Base-by-base conservation (phyloP, 2,888 invertebrate species). In the Protophormia terraenovae region DNA sequence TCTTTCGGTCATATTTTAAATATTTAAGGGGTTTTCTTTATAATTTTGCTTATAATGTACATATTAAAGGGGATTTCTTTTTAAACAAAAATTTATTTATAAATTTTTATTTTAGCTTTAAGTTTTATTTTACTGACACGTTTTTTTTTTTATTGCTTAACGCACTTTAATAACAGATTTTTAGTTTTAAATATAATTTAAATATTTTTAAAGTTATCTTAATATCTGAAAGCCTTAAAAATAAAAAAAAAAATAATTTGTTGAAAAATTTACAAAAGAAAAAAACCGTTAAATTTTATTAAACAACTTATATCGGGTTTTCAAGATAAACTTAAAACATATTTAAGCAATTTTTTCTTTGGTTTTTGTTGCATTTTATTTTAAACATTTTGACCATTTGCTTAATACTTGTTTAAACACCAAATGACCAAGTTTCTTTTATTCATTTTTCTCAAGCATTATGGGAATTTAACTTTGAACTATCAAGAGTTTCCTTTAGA, bases 401-500 rank as follows among this genome's bases (percentile, higher is more conserved):
- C 27, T 14, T 24, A 14, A 14, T 12, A 14, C 24, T 32, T 16
- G 12, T 22, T 24, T 12, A 8, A 14, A 35, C 6, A 8, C 22
- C 12, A 19, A 22, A 50, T 66, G 76, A 45, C 66, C 78, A 71
- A 78, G 60, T 50, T 71, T 60, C 29, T 16, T 29, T n/a, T 8
- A n/a, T 16, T 22, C 41, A 62, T 53, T n/a, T n/a, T n/a, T 29
- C 24, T 27, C 60, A 50, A 27, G 50, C 55, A 66, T 76, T 73
- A 82, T 85, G 85, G 85, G 85, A 85, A 85, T 64, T 78, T 78
- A 85, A 85, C 85, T 85, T 85, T 85, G 82, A 85, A 85, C 85
- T 85, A 82, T 85, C n/a, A n/a, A n/a, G 55, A 58, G 32, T 85
- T 76, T 60, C 69, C 55, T 69, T 75, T 75, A n/a, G 8, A 12